These are phyloP conservation scores for Diprion similis DNA, from an alignment of 1,140 invertebrate genomes.

Conservation along the genomic window DNA sequence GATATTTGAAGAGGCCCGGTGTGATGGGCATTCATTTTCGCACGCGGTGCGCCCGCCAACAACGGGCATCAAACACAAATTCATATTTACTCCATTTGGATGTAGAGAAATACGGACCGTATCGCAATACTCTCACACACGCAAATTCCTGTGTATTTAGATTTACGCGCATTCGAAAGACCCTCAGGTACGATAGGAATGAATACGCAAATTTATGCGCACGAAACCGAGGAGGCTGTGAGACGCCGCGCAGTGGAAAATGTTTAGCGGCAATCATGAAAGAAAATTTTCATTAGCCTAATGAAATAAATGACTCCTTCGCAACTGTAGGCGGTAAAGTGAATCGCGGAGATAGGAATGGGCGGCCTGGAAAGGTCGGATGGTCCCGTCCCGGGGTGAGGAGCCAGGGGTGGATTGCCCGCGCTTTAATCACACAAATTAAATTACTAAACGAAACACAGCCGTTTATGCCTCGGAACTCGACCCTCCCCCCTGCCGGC, in stretches of 20 bases:
- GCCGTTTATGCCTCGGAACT: slow-evolving; percentile 16
- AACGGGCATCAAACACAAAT: too few relatives aligned
- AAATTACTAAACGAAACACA: slow-evolving; percentile 46
- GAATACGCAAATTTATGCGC: neutral
- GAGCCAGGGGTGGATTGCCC: slow-evolving; percentile 19
- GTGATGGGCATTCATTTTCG: neutral
- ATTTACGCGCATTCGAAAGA: neutral
- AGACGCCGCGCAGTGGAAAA: neutral
- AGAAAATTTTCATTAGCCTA: slow-evolving; percentile 46
- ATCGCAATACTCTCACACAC: neutral
- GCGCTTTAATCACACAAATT: slow-evolving; percentile 48
- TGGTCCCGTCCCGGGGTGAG: neutral
- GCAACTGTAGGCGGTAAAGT: neutral
- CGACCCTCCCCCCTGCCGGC: slow-evolving; percentile 1
- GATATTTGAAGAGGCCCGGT: neutral
- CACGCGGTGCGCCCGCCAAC: too few relatives aligned
- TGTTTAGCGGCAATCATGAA: slow-evolving; percentile 10
- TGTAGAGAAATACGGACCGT: too few relatives aligned
- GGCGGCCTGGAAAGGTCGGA: slow-evolving; percentile 26
- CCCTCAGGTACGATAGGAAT: neutral
- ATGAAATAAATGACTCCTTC: slow-evolving; percentile 42
- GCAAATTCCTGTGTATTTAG: neutral
- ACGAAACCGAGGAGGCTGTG: slow-evolving; percentile 11
- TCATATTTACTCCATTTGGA: too few relatives aligned
- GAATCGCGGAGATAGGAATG: slow-evolving; percentile 32